Base-by-base conservation (phyloP, 2,113 vertebrate species). In the Oreocharis arfaki region DNA sequence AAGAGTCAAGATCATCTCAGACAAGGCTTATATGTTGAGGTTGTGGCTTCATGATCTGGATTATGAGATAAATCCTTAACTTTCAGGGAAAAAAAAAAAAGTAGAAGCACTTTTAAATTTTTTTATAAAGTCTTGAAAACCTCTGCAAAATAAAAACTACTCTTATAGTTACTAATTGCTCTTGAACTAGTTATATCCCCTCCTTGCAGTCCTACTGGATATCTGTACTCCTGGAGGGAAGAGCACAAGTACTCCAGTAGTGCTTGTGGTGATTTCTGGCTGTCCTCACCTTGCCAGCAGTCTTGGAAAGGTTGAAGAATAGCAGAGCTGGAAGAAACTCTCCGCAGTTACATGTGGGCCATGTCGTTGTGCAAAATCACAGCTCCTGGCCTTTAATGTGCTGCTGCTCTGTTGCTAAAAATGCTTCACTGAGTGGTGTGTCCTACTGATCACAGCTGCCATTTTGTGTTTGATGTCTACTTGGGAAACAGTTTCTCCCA, bases 281-380 rank as follows among this genome's bases (percentile, higher is more conserved):
- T 55, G 60, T 33, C 17, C 20, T 90, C 23, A 57, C 20, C 22
- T 39, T 75, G 16, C 17, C 33, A 84, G 9, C 1, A 4, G 56
- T 9, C 23, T 91, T 59, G 26, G n/a, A 81, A 81, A 23, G 2
- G 59, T n/a, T 70, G 39, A 70, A 61, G 60, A 42, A 74, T 1
- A 35, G 42, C 4, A 71, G 20, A 67, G 22, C 6, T 71, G n/a
- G 22, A 71, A 87, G 46, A 84, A 61, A 61, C 7, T 46, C 39
- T 60, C 46, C 0, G 0, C 24, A 57, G n/a, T 81, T 73, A 69
- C 17, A 41, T 7, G 17, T 47, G 16, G 16, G 5, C 18, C 10
- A 60, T 64, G 30, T 22, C 50, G 37, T 7, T 46, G 16, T 37
- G 33, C 46, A 74, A 81, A 89, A 81, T 53, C 46, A 53, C n/a